These are phyloP conservation scores for Drosophila barbarae DNA, from an alignment of 2,888 invertebrate species.

Conservation along the genomic window DNA sequence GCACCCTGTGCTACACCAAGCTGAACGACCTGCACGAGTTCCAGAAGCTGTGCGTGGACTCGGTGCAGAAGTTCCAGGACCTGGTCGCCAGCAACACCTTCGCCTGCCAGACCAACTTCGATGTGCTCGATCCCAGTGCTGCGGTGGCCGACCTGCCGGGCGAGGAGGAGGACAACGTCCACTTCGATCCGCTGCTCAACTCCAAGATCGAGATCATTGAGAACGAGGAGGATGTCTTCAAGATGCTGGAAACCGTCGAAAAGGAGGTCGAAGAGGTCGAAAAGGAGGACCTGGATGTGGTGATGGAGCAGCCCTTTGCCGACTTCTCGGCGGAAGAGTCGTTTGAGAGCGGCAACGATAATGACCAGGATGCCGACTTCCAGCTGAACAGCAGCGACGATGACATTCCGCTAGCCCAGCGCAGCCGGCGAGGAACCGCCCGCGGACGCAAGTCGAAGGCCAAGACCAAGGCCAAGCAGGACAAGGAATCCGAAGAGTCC, in stretches of 20 bases:
- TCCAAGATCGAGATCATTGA: constrained; percentile 73
- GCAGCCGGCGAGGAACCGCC: constrained; percentile 36
- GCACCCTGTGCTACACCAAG: constrained; percentile 65
- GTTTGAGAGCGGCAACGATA: constrained; percentile 50
- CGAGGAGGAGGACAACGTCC: constrained; percentile 68
- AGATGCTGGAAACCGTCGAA: constrained; percentile 73
- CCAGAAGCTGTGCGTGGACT: constrained; percentile 69
- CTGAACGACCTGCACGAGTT: constrained; percentile 75
- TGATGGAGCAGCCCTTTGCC: constrained; percentile 25
- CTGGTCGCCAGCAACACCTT: constrained; percentile 53
- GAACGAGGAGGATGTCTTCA: constrained; percentile 76
- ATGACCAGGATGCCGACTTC: constrained; percentile 58
- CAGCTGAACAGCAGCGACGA: constrained; percentile 63
- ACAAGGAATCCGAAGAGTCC: constrained; percentile 31
- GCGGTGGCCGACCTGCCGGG: constrained; percentile 35
- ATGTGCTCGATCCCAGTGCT: constrained; percentile 54
- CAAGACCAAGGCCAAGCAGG: constrained; percentile 23
- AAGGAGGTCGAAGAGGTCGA: constrained; percentile 67
- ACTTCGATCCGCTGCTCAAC: constrained; percentile 73
- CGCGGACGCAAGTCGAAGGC: constrained; percentile 25
- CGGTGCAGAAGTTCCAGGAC: constrained; percentile 68
- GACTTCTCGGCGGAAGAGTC: constrained; percentile 24
- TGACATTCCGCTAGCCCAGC: constrained; percentile 63
- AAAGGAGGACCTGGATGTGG: constrained; percentile 51
- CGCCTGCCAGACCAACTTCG: constrained; percentile 45